Conservation (phyloP, 2,888 invertebrate species). For the Tanaodytes sp. region DNA sequence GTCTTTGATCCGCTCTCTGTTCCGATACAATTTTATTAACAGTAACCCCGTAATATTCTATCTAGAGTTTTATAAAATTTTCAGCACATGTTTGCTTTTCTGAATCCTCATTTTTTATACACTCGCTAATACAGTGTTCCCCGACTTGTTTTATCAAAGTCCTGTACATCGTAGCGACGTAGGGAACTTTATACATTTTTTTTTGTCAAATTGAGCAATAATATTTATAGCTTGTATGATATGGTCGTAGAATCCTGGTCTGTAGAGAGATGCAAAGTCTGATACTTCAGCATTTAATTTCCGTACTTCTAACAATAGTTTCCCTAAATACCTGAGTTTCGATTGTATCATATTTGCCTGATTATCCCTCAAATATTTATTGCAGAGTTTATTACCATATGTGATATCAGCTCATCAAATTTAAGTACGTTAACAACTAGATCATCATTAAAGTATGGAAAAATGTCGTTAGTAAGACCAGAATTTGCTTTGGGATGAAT, state of each 20-base stretch:
- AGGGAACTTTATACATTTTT: not conserved
- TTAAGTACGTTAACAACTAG: not conserved
- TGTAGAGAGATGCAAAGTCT: not conserved
- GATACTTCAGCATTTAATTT: not conserved
- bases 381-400: not conserved
- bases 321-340: not conserved
- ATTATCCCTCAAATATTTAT: not conserved
- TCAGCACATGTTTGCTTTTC: not conserved
- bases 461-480: not conserved
- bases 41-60: not conserved
- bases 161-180: not conserved
- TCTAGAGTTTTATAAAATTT: constrained; percentile 4
- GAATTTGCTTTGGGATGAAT: not conserved
- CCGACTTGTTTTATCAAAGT: constrained; percentile 1
- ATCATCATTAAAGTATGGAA: not conserved
- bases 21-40: constrained; percentile 10
- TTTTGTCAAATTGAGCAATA: not conserved
- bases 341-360: too few species aligned
- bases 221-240: not conserved
- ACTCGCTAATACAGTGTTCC: not conserved
- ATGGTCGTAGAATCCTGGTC: not conserved
- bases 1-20: not conserved
- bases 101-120: not conserved
- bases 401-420: not conserved
- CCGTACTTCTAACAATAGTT: not conserved